Conservation (phyloP, 2,888 invertebrate species). For the Carterocephalus palaemon region DNA sequence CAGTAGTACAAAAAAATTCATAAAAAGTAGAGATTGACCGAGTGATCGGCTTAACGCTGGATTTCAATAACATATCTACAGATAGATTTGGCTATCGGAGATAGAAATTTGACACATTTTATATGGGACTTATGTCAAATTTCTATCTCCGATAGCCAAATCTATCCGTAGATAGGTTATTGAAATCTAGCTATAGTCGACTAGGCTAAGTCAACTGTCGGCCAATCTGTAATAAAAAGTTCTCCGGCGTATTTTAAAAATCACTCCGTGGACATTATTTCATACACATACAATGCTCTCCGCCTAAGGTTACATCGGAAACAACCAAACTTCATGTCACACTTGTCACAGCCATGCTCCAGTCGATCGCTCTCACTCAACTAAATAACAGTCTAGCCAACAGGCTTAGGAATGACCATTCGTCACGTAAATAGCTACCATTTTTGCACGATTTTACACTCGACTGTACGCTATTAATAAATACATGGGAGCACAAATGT, state of each 20-base stretch:
- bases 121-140: too few relatives aligned
- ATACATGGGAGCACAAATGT: conserved; percentile 11
- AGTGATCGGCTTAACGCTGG: too few relatives aligned
- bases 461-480: conserved; percentile 8
- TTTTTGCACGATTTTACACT: conserved; percentile 26
- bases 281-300: neutral
- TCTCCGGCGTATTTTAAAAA: conserved; percentile 25
- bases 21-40: too few relatives aligned
- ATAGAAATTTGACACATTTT: too few relatives aligned
- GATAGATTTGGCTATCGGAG: too few relatives aligned
- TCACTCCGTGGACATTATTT: conserved; percentile 6
- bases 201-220: too few relatives aligned
- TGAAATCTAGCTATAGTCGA: too few relatives aligned
- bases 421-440: conserved; percentile 44
- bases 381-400: conserved; percentile 56
- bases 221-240: conserved; percentile 12
- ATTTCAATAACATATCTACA: too few relatives aligned
- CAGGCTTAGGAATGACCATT: conserved; percentile 66
- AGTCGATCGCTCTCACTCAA: conserved; percentile 68
- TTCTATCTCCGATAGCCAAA: too few relatives aligned
- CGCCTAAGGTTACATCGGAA: conserved; percentile 38
- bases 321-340: conserved; percentile 61
- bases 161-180: too few relatives aligned
- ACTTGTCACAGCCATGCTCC: conserved; percentile 77
- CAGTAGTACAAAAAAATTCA: too few relatives aligned